Conservation (phyloP, 2,888 invertebrate genomes). For the Dasysyrphus tricinctus region DNA sequence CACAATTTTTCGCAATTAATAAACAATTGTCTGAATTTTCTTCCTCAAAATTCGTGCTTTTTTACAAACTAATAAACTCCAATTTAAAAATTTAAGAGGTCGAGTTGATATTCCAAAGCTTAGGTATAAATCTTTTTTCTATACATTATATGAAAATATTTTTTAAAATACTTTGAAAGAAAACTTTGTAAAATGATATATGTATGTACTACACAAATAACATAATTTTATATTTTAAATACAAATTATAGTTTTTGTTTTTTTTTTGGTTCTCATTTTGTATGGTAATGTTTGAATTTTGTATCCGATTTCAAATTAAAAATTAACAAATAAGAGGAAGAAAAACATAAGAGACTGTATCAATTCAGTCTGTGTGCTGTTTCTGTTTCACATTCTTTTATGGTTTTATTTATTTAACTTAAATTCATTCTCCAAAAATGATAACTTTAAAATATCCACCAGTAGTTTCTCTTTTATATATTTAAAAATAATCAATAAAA, state of each 20-base stretch:
- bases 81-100: constrained; percentile 30
- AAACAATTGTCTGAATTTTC: constrained; percentile 51
- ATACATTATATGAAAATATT: constrained; percentile 50
- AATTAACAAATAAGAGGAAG: constrained; percentile 45
- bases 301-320: constrained; percentile 1
- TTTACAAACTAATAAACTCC: background rate
- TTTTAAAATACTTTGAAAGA: constrained; percentile 52
- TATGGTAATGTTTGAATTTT: background rate
- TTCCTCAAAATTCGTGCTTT: constrained; percentile 50
- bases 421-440: constrained; percentile 22
- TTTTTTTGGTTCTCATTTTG: background rate
- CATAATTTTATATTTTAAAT: constrained; percentile 12
- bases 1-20: constrained; percentile 44
- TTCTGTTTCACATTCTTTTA: constrained; percentile 22
- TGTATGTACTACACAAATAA: background rate
- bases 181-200: background rate
- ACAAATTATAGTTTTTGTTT: background rate
- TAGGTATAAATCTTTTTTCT: constrained; percentile 13
- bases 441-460: constrained; percentile 31
- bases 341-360: constrained; percentile 49
- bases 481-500: constrained; percentile 49
- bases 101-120: constrained; percentile 24
- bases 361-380: constrained; percentile 51
- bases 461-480: constrained; percentile 4
- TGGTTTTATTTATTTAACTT: constrained; percentile 1